Percentiles rank a stretch among this genome's conserved stretches.
phyloP scores from a whole-genome alignment of 2,113 vertebrate species.

The Syrmaticus mikado region DNA sequence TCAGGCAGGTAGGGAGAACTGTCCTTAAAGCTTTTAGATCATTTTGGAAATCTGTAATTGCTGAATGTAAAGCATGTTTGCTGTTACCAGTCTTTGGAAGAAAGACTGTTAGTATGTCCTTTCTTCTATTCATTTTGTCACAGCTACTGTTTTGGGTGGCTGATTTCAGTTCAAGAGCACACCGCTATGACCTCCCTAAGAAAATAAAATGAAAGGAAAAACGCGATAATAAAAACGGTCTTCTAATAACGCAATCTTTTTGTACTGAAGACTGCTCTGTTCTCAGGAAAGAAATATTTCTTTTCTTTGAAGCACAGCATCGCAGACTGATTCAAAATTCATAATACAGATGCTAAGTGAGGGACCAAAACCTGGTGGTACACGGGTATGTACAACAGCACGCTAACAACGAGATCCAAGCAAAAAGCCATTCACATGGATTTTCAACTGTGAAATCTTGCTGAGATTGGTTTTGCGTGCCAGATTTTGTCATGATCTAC shows the following conservation, averaged over 20 bases:
- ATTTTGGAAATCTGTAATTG: neutral
- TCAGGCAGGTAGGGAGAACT: neutral
- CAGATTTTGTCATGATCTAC: slow-evolving; percentile 57
- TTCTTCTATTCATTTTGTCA: neutral
- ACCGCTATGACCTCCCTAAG: neutral
- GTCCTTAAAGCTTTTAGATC: neutral
- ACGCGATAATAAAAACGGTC: neutral
- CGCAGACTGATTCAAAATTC: neutral
- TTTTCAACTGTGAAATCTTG: slow-evolving; percentile 64
- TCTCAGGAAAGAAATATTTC: neutral
- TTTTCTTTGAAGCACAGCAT: neutral
- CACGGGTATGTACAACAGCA: neutral
- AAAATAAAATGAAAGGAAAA: slow-evolving; percentile 1
- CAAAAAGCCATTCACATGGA: slow-evolving; percentile 39
- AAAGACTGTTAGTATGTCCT: neutral
- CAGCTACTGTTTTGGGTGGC: neutral
- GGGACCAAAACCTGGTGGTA: neutral
- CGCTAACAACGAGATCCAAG: slow-evolving; percentile 13
- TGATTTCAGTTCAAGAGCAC: neutral
- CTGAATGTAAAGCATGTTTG: neutral
- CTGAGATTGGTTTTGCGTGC: slow-evolving; percentile 46
- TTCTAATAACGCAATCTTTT: slow-evolving; percentile 3
- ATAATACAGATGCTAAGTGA: slow-evolving; percentile 20
- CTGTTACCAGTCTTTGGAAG: neutral
- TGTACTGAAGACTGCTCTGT: neutral